These are phyloP conservation scores for Myioborus miniatus DNA, from an alignment of 2,797 vertebrate genomes.

Conservation along the genomic window DNA sequence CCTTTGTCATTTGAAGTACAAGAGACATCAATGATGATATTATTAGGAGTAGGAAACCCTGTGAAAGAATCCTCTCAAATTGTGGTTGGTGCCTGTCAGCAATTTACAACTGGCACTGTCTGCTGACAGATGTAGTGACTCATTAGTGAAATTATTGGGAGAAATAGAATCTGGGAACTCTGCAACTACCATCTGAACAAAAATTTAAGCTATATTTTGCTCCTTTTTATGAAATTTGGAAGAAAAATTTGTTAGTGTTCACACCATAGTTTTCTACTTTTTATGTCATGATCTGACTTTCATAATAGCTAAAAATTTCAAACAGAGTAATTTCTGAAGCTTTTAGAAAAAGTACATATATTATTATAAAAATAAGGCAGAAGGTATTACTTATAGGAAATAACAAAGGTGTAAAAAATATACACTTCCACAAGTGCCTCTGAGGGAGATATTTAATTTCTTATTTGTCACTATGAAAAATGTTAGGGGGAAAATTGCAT, in stretches of 20 bases:
- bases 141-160: not conserved
- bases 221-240: not conserved
- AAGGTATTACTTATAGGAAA: not conserved
- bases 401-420: not conserved
- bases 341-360: not conserved
- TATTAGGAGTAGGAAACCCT: not conserved
- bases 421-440: fast-evolving
- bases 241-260: not conserved
- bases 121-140: not conserved
- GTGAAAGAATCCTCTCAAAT: not conserved
- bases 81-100: not conserved
- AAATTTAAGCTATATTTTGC: not conserved
- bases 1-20: not conserved
- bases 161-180: not conserved
- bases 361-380: not conserved
- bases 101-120: not conserved
- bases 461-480: not conserved
- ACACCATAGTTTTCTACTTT: not conserved
- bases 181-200: not conserved
- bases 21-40: not conserved
- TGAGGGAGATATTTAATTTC: not conserved
- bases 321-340: not conserved
- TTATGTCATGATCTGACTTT: not conserved
- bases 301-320: not conserved
- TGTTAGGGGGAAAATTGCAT: not conserved